Percentiles rank a stretch among this genome's conserved stretches.
Conservation (phyloP, 2,888 invertebrate genomes). For the Empis stercorea region DNA sequence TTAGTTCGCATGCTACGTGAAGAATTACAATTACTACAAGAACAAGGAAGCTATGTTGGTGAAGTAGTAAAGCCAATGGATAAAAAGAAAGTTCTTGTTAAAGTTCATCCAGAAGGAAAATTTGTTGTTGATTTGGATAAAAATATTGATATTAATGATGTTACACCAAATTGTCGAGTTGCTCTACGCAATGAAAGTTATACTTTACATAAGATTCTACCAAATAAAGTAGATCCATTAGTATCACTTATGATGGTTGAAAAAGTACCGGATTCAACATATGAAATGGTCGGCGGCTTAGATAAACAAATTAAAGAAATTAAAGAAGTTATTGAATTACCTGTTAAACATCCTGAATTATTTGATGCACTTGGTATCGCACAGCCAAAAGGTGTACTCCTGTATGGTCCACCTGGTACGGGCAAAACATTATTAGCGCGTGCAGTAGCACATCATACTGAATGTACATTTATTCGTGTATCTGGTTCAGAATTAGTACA, state of each 20-base stretch:
- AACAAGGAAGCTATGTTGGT: conserved; percentile 98
- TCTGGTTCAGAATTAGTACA: conserved; percentile 98
- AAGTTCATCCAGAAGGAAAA: conserved; percentile 99
- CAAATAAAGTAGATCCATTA: conserved; percentile 97
- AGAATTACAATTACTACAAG: conserved; percentile 88
- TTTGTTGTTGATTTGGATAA: conserved; percentile 99
- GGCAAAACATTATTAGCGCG: conserved; percentile 94
- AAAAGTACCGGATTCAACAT: conserved; percentile 98
- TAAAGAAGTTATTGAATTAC: conserved; percentile 98
- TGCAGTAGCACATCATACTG: conserved; percentile 98
- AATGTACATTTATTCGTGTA: conserved; percentile 97
- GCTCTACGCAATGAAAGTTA: conserved; percentile 97
- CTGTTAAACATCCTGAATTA: conserved; percentile 98
- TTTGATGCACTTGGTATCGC: conserved; percentile 98
- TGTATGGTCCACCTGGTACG: conserved; percentile 88
- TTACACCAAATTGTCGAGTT: conserved; percentile 94
- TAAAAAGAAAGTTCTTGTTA: conserved; percentile 97
- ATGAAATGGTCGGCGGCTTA: conserved; percentile 99
- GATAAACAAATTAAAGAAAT: conserved; percentile 99
- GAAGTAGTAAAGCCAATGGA: conserved; percentile 99
- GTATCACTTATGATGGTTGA: conserved; percentile 99
- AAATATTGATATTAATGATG: conserved; percentile 95
- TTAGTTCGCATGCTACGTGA: conserved; percentile 92
- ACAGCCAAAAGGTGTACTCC: conserved; percentile 93
- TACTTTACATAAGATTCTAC: conserved; percentile 94